Evolutionary conservation across 2,113 vertebrate species (phyloP), one percentile per base, ranked within the genome.

Genomic region (Todiramphus chloris): DNA sequence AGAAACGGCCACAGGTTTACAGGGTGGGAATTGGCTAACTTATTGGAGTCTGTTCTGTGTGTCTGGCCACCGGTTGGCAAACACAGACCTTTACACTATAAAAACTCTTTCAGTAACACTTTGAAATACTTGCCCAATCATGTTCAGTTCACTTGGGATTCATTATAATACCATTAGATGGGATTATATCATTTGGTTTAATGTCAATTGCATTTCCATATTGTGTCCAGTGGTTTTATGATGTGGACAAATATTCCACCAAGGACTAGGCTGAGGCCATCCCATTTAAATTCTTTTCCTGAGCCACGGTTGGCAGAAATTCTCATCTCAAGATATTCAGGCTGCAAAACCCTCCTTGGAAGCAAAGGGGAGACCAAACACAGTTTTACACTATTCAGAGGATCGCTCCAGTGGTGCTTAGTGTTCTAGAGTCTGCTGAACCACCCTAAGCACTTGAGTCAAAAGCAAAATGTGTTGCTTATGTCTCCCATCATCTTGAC

Each of bases 151-250:
- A 98, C 97, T 98, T 97, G 97, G 98, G 98, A 98, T 98, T 98
- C 97, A 98, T 98, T 98, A 98, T 98, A 98, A 97, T 96, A 87
- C 96, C 97, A 97, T 98, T 98, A 98, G 94, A 94, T 97, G 77
- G 97, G 98, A 97, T 98, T 98, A 97, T 98, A 98, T 98, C 94
- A 98, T 97, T 98, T 97, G 96, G 96, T 98, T 97, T 98, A 98
- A 98, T 98, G 98, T 98, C 98, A 97, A 98, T 98, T 97, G 93
- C 93, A 96, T 97, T 97, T 97, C 95, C 98, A 98, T 98, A 97
- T 97, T 97, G 96, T 98, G 97, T 97, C 97, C 97, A 96, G 97
- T 97, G 98, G 98, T 98, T 98, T 98, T 98, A 98, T 89, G 94
- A 97, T 98, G 97, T 97, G 97, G 97, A 98, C 98, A 98, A 98